A percentile compares a stretch with the other conserved stretches of the same genome.
phyloP scores from a whole-genome alignment of 1,140 invertebrate genomes.

The Patella vulgata region DNA sequence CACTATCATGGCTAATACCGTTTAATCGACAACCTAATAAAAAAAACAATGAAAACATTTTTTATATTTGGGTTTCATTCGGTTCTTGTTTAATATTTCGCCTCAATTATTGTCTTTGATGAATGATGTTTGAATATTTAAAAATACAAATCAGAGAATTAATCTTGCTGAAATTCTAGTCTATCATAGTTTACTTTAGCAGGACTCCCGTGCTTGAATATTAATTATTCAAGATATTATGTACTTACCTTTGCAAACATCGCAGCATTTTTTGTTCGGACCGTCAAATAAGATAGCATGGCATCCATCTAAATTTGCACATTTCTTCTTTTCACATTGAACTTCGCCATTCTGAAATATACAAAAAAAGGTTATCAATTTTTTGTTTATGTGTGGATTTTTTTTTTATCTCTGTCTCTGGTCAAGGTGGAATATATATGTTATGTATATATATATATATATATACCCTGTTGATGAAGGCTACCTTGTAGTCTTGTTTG shows the following conservation, averaged over 20 bases:
- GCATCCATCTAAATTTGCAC: conserved; percentile 52
- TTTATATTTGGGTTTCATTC: not conserved
- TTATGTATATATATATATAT: not conserved
- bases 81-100: not conserved
- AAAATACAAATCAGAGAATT: not conserved
- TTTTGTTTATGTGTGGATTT: not conserved
- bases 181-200: too few species aligned
- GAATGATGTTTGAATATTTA: not conserved
- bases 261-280: conserved; percentile 47
- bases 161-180: not conserved
- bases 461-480: not conserved
- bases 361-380: conserved; percentile 6
- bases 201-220: not conserved
- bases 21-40: conserved; percentile 78
- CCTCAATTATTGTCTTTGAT: not conserved
- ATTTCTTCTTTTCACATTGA: conserved; percentile 43
- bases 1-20: conserved; percentile 77
- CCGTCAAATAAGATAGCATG: conserved; percentile 52
- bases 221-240: not conserved
- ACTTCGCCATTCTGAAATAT: conserved; percentile 45
- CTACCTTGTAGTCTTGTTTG: not conserved
- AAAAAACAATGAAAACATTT: not conserved
- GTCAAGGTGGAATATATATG: not conserved
- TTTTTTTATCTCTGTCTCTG: not conserved
- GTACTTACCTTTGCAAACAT: conserved; percentile 53